Conservation (phyloP, 2,797 vertebrate genomes). For the Melanotaenia parkinsoni region DNA sequence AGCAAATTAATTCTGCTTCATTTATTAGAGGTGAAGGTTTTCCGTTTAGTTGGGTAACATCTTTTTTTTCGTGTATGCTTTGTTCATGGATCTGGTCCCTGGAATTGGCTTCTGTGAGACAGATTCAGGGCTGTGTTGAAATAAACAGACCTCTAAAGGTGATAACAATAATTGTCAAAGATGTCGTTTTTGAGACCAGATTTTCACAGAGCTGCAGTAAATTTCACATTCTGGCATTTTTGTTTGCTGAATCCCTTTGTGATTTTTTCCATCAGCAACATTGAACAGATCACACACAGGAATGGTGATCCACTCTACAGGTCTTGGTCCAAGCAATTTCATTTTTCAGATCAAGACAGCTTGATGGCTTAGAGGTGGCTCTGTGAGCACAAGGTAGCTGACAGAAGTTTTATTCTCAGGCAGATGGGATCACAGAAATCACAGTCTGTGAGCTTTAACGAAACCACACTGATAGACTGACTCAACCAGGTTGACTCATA, state of each 20-base stretch:
- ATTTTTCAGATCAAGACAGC: slow-evolving; percentile 35
- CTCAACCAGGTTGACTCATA: slow-evolving; percentile 46
- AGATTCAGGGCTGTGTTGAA: slow-evolving; percentile 2
- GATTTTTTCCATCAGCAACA: slow-evolving; percentile 42
- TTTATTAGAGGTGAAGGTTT: no score
- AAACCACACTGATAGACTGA: slow-evolving; percentile 29
- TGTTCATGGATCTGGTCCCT: no score
- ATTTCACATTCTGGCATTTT: slow-evolving; percentile 31
- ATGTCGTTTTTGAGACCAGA: slow-evolving; percentile 15
- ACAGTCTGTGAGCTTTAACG: slow-evolving; percentile 34
- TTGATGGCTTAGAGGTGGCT: slow-evolving; percentile 23
- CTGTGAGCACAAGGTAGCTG: not conserved
- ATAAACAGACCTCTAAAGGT: slow-evolving; percentile 21
- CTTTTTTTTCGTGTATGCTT: no score
- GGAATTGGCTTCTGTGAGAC: not conserved
- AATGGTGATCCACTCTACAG: slow-evolving; percentile 23
- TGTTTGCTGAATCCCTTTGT: slow-evolving; percentile 37
- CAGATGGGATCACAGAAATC: slow-evolving; percentile 42
- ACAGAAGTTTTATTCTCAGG: slow-evolving; percentile 31
- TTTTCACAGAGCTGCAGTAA: slow-evolving; percentile 14
- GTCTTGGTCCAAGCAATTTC: slow-evolving; percentile 52
- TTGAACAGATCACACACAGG: slow-evolving; percentile 41
- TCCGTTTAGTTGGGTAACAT: no score
- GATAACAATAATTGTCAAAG: slow-evolving; percentile 24
- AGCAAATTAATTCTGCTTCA: no score